Conservation (phyloP, 2,888 invertebrate species). For the Ichneumoninae sp. region DNA sequence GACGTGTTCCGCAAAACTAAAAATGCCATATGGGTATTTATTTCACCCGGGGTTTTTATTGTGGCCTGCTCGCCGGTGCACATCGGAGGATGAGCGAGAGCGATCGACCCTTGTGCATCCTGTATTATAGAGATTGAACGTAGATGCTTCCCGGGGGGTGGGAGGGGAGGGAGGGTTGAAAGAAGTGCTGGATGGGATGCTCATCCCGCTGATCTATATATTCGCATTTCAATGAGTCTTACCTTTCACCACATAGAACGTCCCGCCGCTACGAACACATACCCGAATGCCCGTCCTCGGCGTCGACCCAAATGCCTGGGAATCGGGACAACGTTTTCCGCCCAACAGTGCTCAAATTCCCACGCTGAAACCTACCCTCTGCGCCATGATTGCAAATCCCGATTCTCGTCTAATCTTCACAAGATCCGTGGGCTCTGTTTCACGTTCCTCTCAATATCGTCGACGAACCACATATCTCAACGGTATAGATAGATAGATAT, state of each 20-base stretch:
- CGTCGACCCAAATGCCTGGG: conserved; percentile 61
- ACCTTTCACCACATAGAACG: neutral
- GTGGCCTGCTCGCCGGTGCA: no score
- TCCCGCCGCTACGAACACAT: conserved; percentile 49
- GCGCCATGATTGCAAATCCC: conserved; percentile 14
- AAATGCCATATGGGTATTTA: no score
- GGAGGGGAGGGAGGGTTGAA: neutral
- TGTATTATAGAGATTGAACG: neutral
- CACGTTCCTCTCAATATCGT: neutral
- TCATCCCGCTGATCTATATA: conserved; percentile 70
- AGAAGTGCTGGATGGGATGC: conserved; percentile 50
- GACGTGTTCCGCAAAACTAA: no score
- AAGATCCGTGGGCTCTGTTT: conserved; percentile 18
- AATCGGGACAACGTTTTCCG: conserved; percentile 49
- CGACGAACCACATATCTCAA: neutral
- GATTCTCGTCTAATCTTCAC: conserved; percentile 19
- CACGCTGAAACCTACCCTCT: conserved; percentile 6
- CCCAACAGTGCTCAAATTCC: conserved; percentile 4
- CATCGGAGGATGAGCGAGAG: neutral
- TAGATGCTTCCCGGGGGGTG: conserved; percentile 14
- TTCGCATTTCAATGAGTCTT: conserved; percentile 66
- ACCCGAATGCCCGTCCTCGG: conserved; percentile 68
- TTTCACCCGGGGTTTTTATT: no score
- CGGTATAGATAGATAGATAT: neutral
- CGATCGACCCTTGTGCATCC: neutral